Conservation (phyloP, 2,888 invertebrate genomes). For the Proisotoma minuta region DNA sequence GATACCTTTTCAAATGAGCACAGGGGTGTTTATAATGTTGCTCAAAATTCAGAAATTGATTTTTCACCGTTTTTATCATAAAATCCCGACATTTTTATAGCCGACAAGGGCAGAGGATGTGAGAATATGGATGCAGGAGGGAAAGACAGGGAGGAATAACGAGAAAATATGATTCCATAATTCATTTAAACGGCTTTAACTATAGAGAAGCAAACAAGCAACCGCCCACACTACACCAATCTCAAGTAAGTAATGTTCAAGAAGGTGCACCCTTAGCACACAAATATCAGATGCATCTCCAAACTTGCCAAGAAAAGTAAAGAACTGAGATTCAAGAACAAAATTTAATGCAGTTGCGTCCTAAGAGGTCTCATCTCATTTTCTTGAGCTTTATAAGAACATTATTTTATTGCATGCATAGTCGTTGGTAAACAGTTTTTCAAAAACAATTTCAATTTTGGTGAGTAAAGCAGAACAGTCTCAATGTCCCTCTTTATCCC, state of each 20-base stretch:
- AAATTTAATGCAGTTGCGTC: too few species aligned
- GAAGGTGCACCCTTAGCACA: too few species aligned
- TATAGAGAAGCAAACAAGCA: too few species aligned
- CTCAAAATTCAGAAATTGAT: slow-evolving; percentile 6
- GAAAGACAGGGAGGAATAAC: slow-evolving; percentile 21
- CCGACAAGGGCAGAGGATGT: slow-evolving; percentile 10
- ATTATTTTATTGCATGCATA: too few species aligned
- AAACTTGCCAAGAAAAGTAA: neutral
- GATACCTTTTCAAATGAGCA: too few species aligned
- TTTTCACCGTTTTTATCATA: slow-evolving; percentile 13
- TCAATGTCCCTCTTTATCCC: too few species aligned
- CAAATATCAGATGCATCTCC: neutral
- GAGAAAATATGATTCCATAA: slow-evolving; percentile 38
- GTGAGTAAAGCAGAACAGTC: too few species aligned
- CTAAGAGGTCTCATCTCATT: too few species aligned
- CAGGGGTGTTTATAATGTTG: too few species aligned
- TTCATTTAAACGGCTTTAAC: slow-evolving; percentile 31
- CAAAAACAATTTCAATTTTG: too few species aligned
- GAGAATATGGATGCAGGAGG: slow-evolving; percentile 15
- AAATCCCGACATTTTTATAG: slow-evolving; percentile 9
- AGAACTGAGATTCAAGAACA: slow-evolving; percentile 4
- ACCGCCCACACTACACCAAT: neutral
- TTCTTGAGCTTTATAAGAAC: too few species aligned
- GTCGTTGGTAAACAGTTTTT: too few species aligned
- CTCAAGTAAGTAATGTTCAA: neutral